A percentile compares a stretch with the other conserved stretches of the same genome.
These are phyloP conservation scores for Andrena haemorrhoa DNA, from an alignment of 2,888 invertebrate genomes.

Conservation along the genomic window DNA sequence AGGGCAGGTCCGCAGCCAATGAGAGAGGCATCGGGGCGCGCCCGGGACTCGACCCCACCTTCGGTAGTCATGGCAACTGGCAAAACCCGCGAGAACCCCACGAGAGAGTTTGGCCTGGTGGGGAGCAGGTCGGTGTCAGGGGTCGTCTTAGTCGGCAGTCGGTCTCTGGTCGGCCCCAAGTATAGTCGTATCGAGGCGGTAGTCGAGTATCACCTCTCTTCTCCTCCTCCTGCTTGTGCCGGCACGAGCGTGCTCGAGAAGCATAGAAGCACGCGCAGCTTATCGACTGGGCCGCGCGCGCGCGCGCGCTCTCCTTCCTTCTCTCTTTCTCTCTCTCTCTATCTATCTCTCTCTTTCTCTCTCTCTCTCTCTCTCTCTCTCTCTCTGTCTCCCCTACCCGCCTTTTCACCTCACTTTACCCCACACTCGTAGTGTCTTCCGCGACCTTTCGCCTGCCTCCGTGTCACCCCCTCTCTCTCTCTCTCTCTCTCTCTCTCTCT, in stretches of 20 bases:
- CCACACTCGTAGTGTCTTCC: neutral
- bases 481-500: neutral
- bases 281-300: conserved; percentile 54
- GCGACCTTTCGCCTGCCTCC: neutral
- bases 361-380: neutral
- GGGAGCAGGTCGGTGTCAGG: conserved; percentile 84
- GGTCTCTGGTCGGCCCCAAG: conserved; percentile 84
- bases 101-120: conserved; percentile 76
- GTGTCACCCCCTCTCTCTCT: neutral
- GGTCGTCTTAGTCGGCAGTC: conserved; percentile 84
- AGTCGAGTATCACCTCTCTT: conserved; percentile 73
- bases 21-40: conserved; percentile 82
- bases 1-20: conserved; percentile 81
- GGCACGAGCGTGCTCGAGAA: conserved; percentile 55
- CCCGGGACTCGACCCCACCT: conserved; percentile 84
- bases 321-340: conserved; percentile 3
- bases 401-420: neutral
- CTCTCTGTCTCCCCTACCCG: neutral
- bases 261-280: conserved; percentile 56
- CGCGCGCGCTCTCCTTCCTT: conserved; percentile 37
- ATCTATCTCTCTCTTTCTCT: neutral
- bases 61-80: conserved; percentile 83
- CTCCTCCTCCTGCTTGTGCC: conserved; percentile 63
- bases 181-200: conserved; percentile 81
- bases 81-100: conserved; percentile 81